Conservation (phyloP, 2,797 vertebrate genomes). For the Aulostomus chinensis region DNA sequence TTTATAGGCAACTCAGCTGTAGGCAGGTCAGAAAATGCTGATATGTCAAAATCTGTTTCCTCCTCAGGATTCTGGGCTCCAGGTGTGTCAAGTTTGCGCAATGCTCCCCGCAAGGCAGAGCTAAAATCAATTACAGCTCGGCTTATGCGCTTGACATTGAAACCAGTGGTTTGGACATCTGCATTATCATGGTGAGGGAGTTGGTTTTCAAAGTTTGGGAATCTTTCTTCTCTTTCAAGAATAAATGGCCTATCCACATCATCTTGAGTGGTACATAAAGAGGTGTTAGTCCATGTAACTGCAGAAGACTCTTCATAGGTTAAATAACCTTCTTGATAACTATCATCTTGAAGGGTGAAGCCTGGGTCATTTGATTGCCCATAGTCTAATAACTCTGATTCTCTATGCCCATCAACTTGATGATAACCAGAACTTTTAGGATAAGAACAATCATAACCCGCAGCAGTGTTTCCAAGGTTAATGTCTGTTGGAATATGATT, state of each 20-base stretch:
- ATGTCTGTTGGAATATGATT: slow-evolving; percentile 19
- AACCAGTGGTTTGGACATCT: slow-evolving; percentile 82
- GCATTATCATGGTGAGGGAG: slow-evolving; percentile 61
- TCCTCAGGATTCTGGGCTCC: slow-evolving; percentile 78
- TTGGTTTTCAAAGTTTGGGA: slow-evolving; percentile 47
- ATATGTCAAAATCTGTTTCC: slow-evolving; percentile 69
- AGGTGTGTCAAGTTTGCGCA: slow-evolving; percentile 88
- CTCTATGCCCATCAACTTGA: slow-evolving; percentile 49
- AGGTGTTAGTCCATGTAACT: slow-evolving; percentile 43
- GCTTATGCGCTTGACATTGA: slow-evolving; percentile 88
- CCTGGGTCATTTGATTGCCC: slow-evolving; percentile 38
- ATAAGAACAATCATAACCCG: slow-evolving; percentile 53
- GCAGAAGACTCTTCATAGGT: slow-evolving; percentile 37
- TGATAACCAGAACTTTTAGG: slow-evolving; percentile 69
- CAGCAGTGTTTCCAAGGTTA: slow-evolving; percentile 25
- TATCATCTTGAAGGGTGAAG: slow-evolving; percentile 33
- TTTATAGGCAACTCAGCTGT: slow-evolving; percentile 65
- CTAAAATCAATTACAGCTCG: slow-evolving; percentile 88
- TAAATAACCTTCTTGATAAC: slow-evolving; percentile 43
- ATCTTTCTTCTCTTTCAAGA: slow-evolving; percentile 9
- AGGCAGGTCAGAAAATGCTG: slow-evolving; percentile 56
- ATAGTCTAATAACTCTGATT: slow-evolving; percentile 39
- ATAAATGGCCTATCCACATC: slow-evolving; percentile 17
- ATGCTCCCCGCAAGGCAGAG: slow-evolving; percentile 86
- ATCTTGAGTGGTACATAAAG: slow-evolving; percentile 10